Conservation (phyloP, 2,113 vertebrate species). For the Caranx melampygus region DNA sequence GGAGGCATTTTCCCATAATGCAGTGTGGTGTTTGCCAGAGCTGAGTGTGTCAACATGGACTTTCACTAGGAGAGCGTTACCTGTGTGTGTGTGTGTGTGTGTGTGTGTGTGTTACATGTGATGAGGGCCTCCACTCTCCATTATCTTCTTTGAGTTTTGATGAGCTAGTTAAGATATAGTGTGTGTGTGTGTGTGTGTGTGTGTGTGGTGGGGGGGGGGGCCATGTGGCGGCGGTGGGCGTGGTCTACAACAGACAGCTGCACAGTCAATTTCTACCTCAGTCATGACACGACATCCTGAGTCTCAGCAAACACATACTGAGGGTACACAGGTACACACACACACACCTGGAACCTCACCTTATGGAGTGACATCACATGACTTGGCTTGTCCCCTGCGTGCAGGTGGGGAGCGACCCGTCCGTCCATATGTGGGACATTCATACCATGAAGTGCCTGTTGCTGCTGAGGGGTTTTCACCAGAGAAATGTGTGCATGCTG, state of each 20-base stretch:
- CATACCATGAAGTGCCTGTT: conserved; percentile 95
- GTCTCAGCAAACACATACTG: conserved; percentile 91
- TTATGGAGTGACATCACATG: too few species aligned
- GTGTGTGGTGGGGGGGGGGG: conserved; percentile 87
- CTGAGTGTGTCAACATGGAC: too few species aligned
- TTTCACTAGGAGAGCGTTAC: too few species aligned
- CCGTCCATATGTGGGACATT: conserved; percentile 95
- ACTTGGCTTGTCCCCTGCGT: neutral
- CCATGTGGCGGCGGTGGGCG: conserved; percentile 93
- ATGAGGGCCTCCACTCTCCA: too few species aligned
- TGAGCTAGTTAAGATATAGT: neutral
- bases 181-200: conserved; percentile 2
- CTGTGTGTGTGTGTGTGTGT: conserved; percentile 4
- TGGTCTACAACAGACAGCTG: conserved; percentile 93
- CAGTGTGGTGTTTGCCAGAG: neutral
- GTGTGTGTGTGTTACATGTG: neutral
- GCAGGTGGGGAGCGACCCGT: conserved; percentile 94
- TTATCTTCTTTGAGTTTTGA: too few species aligned
- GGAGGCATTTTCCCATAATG: conserved; percentile 7
- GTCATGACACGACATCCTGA: conserved; percentile 95
- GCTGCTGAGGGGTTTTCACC: conserved; percentile 92
- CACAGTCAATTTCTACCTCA: conserved; percentile 94
- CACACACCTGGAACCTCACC: neutral
- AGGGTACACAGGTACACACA: conserved; percentile 91
- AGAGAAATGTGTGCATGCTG: conserved; percentile 92